Evolutionary conservation across 2,113 vertebrate genomes (phyloP).

Genomic region (Prionailurus bengalensis): DNA sequence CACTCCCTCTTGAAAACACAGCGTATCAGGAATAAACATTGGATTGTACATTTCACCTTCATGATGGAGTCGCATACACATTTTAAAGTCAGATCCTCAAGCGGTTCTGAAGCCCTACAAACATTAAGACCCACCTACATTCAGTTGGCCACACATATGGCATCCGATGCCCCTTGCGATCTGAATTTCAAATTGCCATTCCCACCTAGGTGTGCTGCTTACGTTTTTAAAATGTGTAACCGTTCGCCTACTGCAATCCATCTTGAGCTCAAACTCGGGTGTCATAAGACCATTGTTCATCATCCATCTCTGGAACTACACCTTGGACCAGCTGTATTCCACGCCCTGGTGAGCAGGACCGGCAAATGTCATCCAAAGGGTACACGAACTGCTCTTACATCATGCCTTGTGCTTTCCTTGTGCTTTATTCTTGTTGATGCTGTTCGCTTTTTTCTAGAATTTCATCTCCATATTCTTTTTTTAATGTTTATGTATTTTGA

Average conservation of each 20-base stretch:
- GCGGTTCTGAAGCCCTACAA: background rate
- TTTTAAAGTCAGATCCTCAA: background rate
- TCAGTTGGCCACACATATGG: background rate
- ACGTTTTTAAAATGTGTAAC: background rate
- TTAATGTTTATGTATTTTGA: too few relatives aligned
- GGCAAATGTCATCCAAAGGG: background rate
- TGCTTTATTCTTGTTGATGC: background rate
- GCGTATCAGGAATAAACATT: background rate
- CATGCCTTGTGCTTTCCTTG: background rate
- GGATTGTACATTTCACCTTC: background rate
- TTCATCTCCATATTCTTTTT: background rate
- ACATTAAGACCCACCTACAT: background rate
- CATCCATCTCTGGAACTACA: background rate
- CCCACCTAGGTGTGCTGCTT: background rate
- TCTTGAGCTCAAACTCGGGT: background rate
- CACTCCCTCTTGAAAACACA: background rate
- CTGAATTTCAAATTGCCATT: background rate
- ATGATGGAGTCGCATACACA: background rate
- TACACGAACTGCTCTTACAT: background rate
- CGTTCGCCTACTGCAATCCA: background rate
- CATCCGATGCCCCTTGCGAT: background rate
- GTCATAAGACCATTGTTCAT: background rate
- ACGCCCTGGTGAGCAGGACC: background rate
- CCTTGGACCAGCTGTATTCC: background rate
- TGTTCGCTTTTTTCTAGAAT: slow-evolving; percentile 16